These are phyloP conservation scores for Agrypnus murinus DNA, from an alignment of 2,888 invertebrate genomes.

Conservation along the genomic window DNA sequence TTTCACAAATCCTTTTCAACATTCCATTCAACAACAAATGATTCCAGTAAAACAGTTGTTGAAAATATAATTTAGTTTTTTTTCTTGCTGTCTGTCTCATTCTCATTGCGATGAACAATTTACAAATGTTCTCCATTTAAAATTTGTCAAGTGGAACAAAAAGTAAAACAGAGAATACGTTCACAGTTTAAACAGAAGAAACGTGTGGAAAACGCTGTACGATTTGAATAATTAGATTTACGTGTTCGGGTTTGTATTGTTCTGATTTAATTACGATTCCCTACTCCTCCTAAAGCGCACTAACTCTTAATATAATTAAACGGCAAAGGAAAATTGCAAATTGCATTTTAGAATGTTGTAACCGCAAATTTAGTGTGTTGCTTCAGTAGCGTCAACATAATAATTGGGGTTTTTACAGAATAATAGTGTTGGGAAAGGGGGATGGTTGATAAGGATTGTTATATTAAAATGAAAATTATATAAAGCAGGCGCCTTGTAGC, in stretches of 20 bases:
- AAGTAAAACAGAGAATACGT: neutral
- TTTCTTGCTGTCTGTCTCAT: too few relatives aligned
- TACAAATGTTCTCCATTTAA: too few relatives aligned
- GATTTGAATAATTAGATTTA: conserved; percentile 21
- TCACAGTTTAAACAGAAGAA: conserved; percentile 11
- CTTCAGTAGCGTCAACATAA: conserved; percentile 2
- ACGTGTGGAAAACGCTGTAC: conserved; percentile 20
- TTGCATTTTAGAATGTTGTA: conserved; percentile 21
- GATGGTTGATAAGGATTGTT: too few relatives aligned
- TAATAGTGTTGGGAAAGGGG: too few relatives aligned
- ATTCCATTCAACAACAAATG: too few relatives aligned
- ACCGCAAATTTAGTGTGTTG: conserved; percentile 21
- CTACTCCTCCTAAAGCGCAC: neutral
- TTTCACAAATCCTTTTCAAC: too few relatives aligned
- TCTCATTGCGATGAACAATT: too few relatives aligned
- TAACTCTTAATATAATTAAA: conserved; percentile 22
- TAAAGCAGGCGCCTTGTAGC: neutral
- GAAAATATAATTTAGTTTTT: too few relatives aligned
- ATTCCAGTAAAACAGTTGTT: too few relatives aligned
- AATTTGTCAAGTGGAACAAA: too few relatives aligned
- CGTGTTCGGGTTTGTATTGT: conserved; percentile 16
- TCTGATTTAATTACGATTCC: conserved; percentile 26
- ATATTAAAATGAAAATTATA: too few relatives aligned
- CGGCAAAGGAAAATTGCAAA: conserved; percentile 25
- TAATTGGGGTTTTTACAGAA: neutral